Base-by-base conservation (phyloP, 2,888 invertebrate genomes). In the Harpalus rufipes region DNA sequence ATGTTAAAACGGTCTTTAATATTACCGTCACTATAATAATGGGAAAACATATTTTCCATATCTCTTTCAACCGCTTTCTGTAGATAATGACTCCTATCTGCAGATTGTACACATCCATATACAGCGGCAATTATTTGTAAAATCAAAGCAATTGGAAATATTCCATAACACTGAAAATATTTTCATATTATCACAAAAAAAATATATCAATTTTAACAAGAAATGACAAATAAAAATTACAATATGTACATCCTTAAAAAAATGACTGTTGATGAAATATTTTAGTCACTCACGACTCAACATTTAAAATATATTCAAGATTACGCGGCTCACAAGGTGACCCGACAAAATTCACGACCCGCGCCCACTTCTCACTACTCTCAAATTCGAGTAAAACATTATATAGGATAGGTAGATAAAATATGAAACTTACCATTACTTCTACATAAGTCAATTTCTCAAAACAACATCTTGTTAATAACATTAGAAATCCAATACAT, bases 51-150 rank as follows among this genome's bases (percentile, higher is more conserved):
- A 18, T 16, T 56, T 41, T 16, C 25, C 68, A 68, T 68, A 39
- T 68, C 68, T 39, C 7, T 14, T 14, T 32, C 16, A 39, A 68
- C 41, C 6, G 32, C 2, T 32, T 68, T 68, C 7, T 14, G 14
- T 10, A 68, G 41, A 10, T n/a, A 32, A 3, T 68, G 4, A n/a
- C 41, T 18, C n/a, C n/a, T 68, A 68, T 68, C 68, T 14, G 41
- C 68, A 14, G 18, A 14, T 16, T 68, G 41, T 5, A 68, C 8
- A 39, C 51, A 51, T 14, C 44, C 72, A 7, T 72, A 72, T 25
- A 63, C 12, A 10, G n/a, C 25, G 12, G 72, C 72, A 41, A 72
- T 14, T 72, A 72, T 41, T 72, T 63, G 63, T 0, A 63, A 8
- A 25, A 63, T 63, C 0, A 63, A 25, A 14, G 25, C 1, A 25